These are phyloP conservation scores for Ptilorrhoa leucosticta DNA, from an alignment of 2,113 vertebrate genomes.

Conservation along the genomic window DNA sequence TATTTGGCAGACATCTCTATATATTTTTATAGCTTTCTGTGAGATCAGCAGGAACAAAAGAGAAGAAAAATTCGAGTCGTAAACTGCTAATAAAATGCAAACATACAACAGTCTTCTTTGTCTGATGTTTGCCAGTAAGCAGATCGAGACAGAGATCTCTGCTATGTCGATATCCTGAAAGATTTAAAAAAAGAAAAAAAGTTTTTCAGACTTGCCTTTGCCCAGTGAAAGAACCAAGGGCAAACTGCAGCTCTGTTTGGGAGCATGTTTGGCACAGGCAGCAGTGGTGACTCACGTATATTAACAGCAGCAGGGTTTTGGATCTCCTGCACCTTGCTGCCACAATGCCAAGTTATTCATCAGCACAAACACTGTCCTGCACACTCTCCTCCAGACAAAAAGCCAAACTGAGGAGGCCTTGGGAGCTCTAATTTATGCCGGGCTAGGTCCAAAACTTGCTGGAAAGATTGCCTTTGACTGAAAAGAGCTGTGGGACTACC, in stretches of 20 bases:
- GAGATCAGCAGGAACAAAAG: constrained; percentile 42
- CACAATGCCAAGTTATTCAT: constrained; percentile 10
- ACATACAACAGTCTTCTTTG: neutral
- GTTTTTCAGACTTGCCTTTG: constrained; percentile 4
- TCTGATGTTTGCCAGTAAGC: neutral
- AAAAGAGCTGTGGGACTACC: neutral
- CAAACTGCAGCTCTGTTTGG: constrained; percentile 9
- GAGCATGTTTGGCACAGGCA: constrained; percentile 6
- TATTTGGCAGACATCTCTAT: constrained; percentile 28
- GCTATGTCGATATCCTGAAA: neutral
- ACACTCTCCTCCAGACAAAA: neutral
- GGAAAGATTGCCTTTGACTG: neutral
- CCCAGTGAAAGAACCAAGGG: constrained; percentile 13
- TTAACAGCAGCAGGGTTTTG: constrained; percentile 31
- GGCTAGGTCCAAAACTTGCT: neutral
- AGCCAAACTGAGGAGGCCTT: neutral
- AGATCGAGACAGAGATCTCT: neutral
- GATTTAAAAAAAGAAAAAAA: neutral
- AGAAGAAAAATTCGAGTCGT: neutral
- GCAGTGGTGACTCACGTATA: constrained; percentile 30
- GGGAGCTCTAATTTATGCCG: neutral
- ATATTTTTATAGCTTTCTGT: neutral
- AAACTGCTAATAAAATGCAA: neutral
- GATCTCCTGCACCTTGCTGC: constrained; percentile 2
- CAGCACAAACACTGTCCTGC: neutral